Conservation (phyloP, 2,888 invertebrate genomes). For the Drosophila cognata region DNA sequence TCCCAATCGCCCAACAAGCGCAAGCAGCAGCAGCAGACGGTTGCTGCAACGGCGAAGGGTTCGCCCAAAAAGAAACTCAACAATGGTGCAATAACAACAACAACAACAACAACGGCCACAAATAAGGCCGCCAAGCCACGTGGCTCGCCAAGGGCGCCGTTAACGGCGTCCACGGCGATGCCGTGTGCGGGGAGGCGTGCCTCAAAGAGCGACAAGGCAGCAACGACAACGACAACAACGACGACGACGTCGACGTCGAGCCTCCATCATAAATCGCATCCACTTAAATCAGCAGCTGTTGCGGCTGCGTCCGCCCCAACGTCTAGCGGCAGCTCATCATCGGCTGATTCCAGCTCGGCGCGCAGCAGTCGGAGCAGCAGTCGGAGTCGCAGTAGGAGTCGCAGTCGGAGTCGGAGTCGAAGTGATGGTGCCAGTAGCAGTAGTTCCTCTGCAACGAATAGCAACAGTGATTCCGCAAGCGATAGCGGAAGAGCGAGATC, state of each 20-base stretch:
- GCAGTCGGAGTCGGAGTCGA: constrained; percentile 14
- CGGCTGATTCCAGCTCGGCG: constrained; percentile 81
- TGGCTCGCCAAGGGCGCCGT: constrained; percentile 56
- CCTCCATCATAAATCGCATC: constrained; percentile 48
- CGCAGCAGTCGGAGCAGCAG: constrained; percentile 69
- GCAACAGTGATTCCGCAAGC: constrained; percentile 42
- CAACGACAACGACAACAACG: constrained; percentile 50
- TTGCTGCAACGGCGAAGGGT: constrained; percentile 44
- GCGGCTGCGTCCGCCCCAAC: constrained; percentile 73
- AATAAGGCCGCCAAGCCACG: constrained; percentile 60
- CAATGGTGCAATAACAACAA: constrained; percentile 81
- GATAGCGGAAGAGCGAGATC: constrained; percentile 8
- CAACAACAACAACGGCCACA: constrained; percentile 43
- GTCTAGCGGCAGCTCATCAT: constrained; percentile 81
- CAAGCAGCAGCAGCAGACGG: constrained; percentile 49
- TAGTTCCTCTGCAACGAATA: constrained; percentile 35
- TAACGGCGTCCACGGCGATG: constrained; percentile 46
- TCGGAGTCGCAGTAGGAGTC: constrained; percentile 59
- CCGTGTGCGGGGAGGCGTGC: constrained; percentile 73
- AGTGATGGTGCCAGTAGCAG: constrained; percentile 29
- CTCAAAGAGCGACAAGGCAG: constrained; percentile 66
- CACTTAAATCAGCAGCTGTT: constrained; percentile 34
- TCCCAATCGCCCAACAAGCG: constrained; percentile 80
- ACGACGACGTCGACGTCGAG: constrained; percentile 62
- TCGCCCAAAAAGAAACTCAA: constrained; percentile 83